Conservation (phyloP, 2,797 vertebrate genomes). For the Agapornis canus region DNA sequence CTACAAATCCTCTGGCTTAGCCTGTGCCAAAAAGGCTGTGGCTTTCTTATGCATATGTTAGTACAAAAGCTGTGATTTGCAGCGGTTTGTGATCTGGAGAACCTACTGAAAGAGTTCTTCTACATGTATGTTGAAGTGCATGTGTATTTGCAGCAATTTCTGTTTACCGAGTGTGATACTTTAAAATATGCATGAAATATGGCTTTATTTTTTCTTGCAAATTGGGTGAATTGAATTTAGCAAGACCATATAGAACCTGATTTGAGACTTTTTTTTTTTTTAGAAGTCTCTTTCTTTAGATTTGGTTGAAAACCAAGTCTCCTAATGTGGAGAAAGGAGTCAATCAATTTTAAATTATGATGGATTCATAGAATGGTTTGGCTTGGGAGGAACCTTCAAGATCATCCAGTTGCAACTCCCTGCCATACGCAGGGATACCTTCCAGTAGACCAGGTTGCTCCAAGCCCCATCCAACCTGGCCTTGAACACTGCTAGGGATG, state of each 20-base stretch:
- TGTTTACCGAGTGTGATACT: background rate
- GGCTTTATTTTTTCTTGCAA: background rate
- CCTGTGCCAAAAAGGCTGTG: accelerated
- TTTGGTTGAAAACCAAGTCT: background rate
- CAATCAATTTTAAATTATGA: background rate
- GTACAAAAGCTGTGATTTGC: background rate
- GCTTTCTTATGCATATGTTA: background rate
- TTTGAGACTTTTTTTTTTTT: background rate
- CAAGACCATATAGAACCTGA: background rate
- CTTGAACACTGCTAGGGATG: background rate
- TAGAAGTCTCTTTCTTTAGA: background rate
- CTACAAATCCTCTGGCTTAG: background rate
- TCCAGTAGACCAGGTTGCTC: background rate
- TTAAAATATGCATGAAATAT: background rate
- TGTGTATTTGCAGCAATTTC: background rate
- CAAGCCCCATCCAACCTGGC: background rate
- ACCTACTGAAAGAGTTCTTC: background rate
- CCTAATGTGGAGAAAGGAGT: background rate
- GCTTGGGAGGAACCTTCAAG: background rate
- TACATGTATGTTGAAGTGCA: background rate
- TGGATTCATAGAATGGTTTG: background rate
- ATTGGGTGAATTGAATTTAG: background rate
- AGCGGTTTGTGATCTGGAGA: background rate
- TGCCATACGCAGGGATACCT: background rate
- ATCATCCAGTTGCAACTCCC: background rate